phyloP scores from a whole-genome alignment of 2,113 vertebrate genomes.

The Microcebus griseorufus region DNA sequence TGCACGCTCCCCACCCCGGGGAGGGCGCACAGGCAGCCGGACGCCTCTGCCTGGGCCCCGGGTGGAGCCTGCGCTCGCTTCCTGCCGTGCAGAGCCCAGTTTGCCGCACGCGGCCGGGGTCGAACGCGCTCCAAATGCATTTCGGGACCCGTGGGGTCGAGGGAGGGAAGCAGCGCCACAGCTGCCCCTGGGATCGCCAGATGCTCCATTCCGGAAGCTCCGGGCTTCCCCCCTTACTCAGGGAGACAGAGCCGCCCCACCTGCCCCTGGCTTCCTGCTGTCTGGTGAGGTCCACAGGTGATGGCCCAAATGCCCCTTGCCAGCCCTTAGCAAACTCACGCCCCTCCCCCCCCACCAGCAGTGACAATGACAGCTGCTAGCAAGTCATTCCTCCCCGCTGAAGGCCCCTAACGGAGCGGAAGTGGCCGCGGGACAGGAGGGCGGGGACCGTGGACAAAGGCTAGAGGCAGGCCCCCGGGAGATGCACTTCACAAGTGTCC shows the following conservation, averaged over 20 bases:
- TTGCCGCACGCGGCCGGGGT: no score
- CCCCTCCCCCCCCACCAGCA: accelerated
- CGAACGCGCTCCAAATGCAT: background rate
- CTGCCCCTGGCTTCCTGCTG: background rate
- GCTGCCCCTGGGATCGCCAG: background rate
- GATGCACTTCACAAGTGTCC: background rate
- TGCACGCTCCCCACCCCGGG: background rate
- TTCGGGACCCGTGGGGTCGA: background rate
- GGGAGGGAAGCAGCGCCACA: background rate
- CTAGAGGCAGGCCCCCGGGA: no score
- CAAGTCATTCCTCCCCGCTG: background rate
- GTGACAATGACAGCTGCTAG: background rate
- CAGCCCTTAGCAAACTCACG: background rate
- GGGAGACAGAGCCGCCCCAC: background rate
- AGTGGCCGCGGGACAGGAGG: background rate
- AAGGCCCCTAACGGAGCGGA: background rate
- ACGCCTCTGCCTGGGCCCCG: background rate
- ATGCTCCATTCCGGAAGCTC: background rate
- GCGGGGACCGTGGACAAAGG: accelerated
- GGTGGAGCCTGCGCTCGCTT: no score
- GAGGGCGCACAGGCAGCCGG: background rate
- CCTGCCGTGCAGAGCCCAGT: background rate
- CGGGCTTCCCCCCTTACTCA: background rate
- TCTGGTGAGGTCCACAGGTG: background rate
- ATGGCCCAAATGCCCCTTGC: background rate